phyloP scores from a whole-genome alignment of 2,888 invertebrate genomes.

The Tupiocoris notatus region DNA sequence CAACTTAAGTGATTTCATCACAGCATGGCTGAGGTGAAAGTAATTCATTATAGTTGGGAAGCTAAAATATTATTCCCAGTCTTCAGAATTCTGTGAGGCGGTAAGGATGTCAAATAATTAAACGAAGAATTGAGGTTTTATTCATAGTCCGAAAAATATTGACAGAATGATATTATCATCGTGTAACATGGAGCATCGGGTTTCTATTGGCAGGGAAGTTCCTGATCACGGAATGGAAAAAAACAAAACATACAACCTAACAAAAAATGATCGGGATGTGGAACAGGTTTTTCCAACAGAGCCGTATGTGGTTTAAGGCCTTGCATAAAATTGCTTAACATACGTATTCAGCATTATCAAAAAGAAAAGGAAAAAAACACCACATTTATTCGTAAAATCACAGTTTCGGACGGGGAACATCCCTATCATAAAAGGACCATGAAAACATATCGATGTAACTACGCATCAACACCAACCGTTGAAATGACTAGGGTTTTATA shows the following conservation, averaged over 20 bases:
- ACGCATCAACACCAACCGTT: background rate
- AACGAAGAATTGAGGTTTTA: conserved; percentile 34
- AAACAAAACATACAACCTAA: too few species aligned
- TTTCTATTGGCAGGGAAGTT: conserved; percentile 18
- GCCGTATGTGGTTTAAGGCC: conserved; percentile 22
- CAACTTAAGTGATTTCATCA: too few species aligned
- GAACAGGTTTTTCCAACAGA: background rate
- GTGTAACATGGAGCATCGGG: conserved; percentile 18
- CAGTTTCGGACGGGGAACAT: conserved; percentile 43
- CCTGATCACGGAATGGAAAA: too few species aligned
- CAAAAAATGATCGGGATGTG: background rate
- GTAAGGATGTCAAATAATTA: background rate
- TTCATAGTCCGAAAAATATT: conserved; percentile 35
- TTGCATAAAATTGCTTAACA: conserved; percentile 32
- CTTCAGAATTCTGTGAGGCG: background rate
- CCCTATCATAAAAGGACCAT: conserved; percentile 41
- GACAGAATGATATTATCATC: conserved; percentile 29
- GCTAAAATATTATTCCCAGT: background rate
- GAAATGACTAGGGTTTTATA: background rate
- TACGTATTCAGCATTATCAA: conserved; percentile 28
- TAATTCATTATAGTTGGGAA: background rate
- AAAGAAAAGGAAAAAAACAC: conserved; percentile 17
- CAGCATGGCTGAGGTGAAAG: too few species aligned
- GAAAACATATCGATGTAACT: conserved; percentile 1
- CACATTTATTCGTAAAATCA: conserved; percentile 39